Evolutionary conservation across 2,888 invertebrate species (phyloP).

Genomic region (Tethea ocularis): DNA sequence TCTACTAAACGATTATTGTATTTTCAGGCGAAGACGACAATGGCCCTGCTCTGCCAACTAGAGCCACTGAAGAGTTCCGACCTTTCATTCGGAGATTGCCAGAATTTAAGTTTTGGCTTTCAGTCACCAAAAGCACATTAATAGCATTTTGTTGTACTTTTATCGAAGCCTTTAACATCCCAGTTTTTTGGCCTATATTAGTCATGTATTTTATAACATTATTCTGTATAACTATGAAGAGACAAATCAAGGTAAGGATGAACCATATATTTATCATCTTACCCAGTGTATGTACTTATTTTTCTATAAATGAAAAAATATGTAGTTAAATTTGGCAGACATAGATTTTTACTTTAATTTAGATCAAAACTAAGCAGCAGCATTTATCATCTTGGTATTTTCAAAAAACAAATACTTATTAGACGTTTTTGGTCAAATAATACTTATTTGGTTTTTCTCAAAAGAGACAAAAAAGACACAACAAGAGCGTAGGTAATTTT

Average conservation of each 20-base stretch:
- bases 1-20: too few species aligned
- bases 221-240: conserved; percentile 99
- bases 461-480: too few species aligned
- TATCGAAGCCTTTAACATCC: conserved; percentile 99
- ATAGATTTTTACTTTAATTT: too few species aligned
- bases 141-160: conserved; percentile 96
- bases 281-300: not conserved
- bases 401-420: too few species aligned
- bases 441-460: too few species aligned
- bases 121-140: conserved; percentile 96
- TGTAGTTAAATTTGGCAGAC: too few species aligned
- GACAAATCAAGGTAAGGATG: conserved; percentile 96
- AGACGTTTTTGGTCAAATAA: too few species aligned
- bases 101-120: conserved; percentile 99
- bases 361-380: too few species aligned
- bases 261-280: conserved; percentile 4
- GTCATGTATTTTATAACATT: conserved; percentile 99
- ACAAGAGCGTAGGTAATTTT: too few species aligned
- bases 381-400: too few species aligned
- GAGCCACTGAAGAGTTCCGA: conserved; percentile 98
- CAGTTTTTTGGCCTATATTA: conserved; percentile 99
- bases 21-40: conserved; percentile 86
- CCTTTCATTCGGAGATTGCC: conserved; percentile 98
- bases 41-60: conserved; percentile 97
- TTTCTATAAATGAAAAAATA: too few species aligned